A percentile compares a stretch with the other conserved stretches of the same genome.
Conservation (phyloP, 2,888 invertebrate genomes). For the Hylaea fasciaria region DNA sequence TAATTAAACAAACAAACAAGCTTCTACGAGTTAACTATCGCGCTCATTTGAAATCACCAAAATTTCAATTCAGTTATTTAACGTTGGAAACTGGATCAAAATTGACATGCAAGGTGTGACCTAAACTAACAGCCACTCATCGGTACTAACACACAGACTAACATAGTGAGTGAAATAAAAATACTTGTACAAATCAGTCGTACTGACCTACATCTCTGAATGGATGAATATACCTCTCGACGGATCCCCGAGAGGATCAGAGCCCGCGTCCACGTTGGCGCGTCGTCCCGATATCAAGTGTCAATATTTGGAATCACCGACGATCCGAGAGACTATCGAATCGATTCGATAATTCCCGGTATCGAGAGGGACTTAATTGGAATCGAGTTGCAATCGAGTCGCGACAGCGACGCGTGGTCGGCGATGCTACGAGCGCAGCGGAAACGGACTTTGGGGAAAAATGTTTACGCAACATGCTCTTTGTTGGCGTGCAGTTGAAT, state of each 20-base stretch:
- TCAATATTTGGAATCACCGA: conserved; percentile 69
- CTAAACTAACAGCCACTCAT: too few species aligned
- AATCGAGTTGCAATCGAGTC: conserved; percentile 59
- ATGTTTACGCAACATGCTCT: neutral
- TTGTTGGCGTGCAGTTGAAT: neutral
- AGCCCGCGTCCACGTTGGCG: conserved; percentile 25
- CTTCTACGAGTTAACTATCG: too few species aligned
- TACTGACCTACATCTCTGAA: neutral
- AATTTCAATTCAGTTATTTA: too few species aligned
- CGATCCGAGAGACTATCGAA: conserved; percentile 53
- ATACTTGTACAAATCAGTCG: too few species aligned
- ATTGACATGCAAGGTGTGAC: too few species aligned
- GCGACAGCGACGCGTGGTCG: conserved; percentile 30
- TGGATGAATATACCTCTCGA: neutral
- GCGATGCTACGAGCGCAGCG: conserved; percentile 11
- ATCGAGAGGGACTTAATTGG: conserved; percentile 73
- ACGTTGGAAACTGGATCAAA: too few species aligned
- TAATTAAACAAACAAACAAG: too few species aligned
- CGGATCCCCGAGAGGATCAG: conserved; percentile 17
- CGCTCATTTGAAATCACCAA: too few species aligned
- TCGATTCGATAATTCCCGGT: conserved; percentile 67
- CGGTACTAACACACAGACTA: too few species aligned
- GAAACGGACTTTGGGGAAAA: conserved; percentile 2
- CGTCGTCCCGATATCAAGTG: conserved; percentile 50
- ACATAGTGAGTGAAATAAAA: too few species aligned